Percentiles rank a stretch among this genome's conserved stretches.
Evolutionary conservation across 2,797 vertebrate species (phyloP).

Genomic region (Serranus cabrilla): DNA sequence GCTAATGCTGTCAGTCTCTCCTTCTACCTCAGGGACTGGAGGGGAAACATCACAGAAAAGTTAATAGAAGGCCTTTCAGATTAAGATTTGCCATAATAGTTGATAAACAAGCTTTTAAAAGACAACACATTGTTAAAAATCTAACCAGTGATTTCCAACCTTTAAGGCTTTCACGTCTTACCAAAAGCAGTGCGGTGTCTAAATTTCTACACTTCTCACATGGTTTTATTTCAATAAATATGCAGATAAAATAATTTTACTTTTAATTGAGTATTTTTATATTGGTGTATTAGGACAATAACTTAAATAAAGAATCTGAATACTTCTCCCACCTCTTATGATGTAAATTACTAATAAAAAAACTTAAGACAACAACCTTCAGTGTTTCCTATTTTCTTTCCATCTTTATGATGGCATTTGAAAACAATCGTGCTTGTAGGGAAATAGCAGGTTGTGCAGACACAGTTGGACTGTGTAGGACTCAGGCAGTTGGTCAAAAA

Average conservation of each 20-base stretch:
- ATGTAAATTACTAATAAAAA: not conserved
- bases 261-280: too few relatives aligned
- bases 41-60: conserved; percentile 14
- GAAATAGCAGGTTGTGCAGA: not conserved
- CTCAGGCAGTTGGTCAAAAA: not conserved
- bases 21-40: conserved; percentile 93
- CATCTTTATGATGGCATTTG: not conserved
- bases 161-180: too few relatives aligned
- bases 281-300: too few relatives aligned
- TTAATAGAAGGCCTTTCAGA: not conserved
- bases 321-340: not conserved
- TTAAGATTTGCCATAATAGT: too few relatives aligned
- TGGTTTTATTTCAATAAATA: too few relatives aligned
- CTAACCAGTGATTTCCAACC: too few relatives aligned
- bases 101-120: too few relatives aligned
- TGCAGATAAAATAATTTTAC: too few relatives aligned
- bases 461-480: not conserved
- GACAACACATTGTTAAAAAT: too few relatives aligned
- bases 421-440: not conserved
- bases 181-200: too few relatives aligned
- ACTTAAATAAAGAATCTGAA: too few relatives aligned
- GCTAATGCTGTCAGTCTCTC: conserved; percentile 96
- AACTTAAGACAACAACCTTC: not conserved
- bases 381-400: not conserved
- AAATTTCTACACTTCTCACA: too few relatives aligned